Evolutionary conservation across 2,888 invertebrate species (phyloP), one percentile per base, ranked within the genome.

Genomic region (Diploptera punctata): DNA sequence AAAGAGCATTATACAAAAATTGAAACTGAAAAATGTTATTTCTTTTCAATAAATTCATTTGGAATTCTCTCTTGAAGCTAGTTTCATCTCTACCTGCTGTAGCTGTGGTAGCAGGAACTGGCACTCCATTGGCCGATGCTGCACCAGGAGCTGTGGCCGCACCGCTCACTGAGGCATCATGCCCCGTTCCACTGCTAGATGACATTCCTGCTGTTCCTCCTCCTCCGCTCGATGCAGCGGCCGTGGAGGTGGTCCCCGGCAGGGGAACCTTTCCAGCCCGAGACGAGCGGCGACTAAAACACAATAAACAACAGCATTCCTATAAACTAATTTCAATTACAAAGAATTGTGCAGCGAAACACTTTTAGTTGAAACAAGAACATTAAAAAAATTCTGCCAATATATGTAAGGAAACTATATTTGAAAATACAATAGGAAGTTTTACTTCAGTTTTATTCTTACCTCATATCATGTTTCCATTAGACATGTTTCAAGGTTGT

Each of bases 201-300:
- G 72, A 72, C 68, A 67, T 68, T 43, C 67, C 70, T 19, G 21
- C 61, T 26, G 44, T n/a, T n/a, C 7, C 67, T 21, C 62, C 71
- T 24, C 68, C 73, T 29, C 71, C 76, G n/a, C 74, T 73, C 31
- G 72, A 73, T 44, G 71, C 38, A 54, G 69, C 60, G 43, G 73
- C 65, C 19, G 73, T 43, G 57, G 69, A 57, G 43, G 73, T 49
- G 65, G 69, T 65, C 74, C 77, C 75, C 68, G 77, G 76, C 73
- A 73, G 67, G 76, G 72, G 72, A 71, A 75, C 74, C 78, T 84
- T 84, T 57, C 83, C 81, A 74, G 82, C 81, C 76, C 85, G 81
- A 76, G 84, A 84, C 77, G 84, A 83, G 75, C 84, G 84, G 76
- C 84, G 84, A 80, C 85, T 84, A 75, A 81, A 71, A 78, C 74